Percentiles rank a stretch among this genome's conserved stretches.
These are phyloP conservation scores for Antheraea pernyi DNA, from an alignment of 1,140 invertebrate species.

Conservation along the genomic window DNA sequence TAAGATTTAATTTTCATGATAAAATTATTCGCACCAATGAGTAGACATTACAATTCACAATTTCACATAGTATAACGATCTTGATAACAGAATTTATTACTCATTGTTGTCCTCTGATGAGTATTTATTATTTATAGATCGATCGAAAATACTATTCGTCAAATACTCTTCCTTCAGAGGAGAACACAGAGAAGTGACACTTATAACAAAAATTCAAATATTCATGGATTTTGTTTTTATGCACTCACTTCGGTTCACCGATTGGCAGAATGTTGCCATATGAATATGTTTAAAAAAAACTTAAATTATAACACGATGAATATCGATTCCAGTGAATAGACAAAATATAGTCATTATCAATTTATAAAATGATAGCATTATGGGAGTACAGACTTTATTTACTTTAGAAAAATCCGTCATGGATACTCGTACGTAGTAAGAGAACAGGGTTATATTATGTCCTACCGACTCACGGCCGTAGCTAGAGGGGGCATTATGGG, in stretches of 20 bases:
- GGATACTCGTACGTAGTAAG: too few relatives aligned
- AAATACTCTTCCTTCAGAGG: constrained; percentile 1
- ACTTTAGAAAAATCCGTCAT: too few relatives aligned
- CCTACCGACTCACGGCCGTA: too few relatives aligned
- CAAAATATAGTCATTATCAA: too few relatives aligned
- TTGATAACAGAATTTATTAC: constrained; percentile 3
- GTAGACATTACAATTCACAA: constrained; percentile 25
- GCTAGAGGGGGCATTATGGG: too few relatives aligned
- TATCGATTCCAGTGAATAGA: too few relatives aligned
- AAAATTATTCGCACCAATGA: constrained; percentile 44
- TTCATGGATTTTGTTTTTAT: constrained; percentile 25
- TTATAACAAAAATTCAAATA: constrained; percentile 35
- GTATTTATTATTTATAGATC: not conserved
- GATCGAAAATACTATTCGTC: constrained; percentile 7
- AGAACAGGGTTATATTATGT: too few relatives aligned
- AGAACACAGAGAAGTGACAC: constrained; percentile 22
- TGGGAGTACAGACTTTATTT: too few relatives aligned
- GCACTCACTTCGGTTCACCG: constrained; percentile 20
- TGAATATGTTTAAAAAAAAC: not conserved
- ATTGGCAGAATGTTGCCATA: constrained; percentile 15
- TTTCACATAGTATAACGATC: constrained; percentile 9
- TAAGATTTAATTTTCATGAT: constrained; percentile 21
- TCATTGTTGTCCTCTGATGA: not conserved
- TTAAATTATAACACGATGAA: not conserved
- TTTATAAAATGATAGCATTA: too few relatives aligned